Base-by-base conservation (phyloP, 2,113 vertebrate genomes). In the Taurulus bubalis region DNA sequence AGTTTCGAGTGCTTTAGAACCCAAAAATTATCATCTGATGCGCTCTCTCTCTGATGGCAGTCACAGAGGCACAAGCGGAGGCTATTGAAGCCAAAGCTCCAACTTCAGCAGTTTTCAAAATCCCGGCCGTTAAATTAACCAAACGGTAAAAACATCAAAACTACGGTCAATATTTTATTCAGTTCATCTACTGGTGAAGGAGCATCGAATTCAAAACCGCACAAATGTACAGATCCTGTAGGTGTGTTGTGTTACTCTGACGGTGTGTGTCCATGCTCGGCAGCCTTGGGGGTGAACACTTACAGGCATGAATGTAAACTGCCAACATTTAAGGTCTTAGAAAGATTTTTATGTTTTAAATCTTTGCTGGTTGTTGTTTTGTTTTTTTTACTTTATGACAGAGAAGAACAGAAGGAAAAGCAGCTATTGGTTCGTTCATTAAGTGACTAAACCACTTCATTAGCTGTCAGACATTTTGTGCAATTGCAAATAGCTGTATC, bases 291-390 rank as follows among this genome's bases (percentile, higher is more conserved):
- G 53, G 53, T 2, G 42, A 71, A 82, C 86, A 77, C 83, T 85
- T 73, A 79, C 53, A 85, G 70, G 82, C 79, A 83, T 91, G 92
- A 93, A 93, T 93, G 91, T 92, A 93, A 92, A 90, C 76, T 87
- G 84, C 81, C 66, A 75, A 86, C 49, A 68, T 85, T 82, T 81
- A 60, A 63, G 38, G 58, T 83, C 65, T 76, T 63, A 74, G 53
- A 81, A 73, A 67, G 55, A 71, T 77, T 71, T 77, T 83, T 70
- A 70, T 72, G 56, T 79, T 85, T 86, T 59, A 20, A 73, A 79
- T 79, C 68, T 86, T 78, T 85, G 20, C 58, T 73, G 51, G 30
- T 87, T 90, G 70, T 45, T 83, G 78, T 75, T 84, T 84, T 58
- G 28, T 28, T 58, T 28, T 24, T 26, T 26, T 56, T 56, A 64